Evolutionary conservation across 2,888 invertebrate species (phyloP), one percentile per base, ranked within the genome.

Genomic region (Drosophila silvestris): DNA sequence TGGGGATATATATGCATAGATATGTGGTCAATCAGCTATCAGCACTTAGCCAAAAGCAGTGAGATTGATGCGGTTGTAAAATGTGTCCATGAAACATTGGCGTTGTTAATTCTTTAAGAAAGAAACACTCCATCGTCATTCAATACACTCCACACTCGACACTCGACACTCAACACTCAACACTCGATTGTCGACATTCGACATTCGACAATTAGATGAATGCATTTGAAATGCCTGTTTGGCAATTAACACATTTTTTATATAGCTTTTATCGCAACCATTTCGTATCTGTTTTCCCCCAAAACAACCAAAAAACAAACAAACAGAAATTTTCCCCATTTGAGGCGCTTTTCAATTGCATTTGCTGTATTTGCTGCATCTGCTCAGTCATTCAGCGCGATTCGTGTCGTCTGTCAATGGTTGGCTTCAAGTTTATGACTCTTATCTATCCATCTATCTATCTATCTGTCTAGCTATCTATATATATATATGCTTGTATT

Each of bases 201-300:
- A 30, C 51, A n/a, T 19, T 26, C 33, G 47, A 50, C 39, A 57
- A 63, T 50, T 41, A 44, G 33, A 39, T 52, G 19, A 33, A 30
- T 35, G 53, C 67, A 61, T 57, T 68, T 54, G 50, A 12, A n/a
- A 52, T 66, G 56, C 30, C 16, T 70, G 69, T 62, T 66, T 59
- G 39, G 62, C 84, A 86, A 89, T 89, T 85, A 85, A 85, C 85
- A 85, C 89, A 84, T 84, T 85, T 85, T 85, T 79, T 79, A 87
- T 77, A 58, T 58, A 60, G 56, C 57, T 89, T 85, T 89, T 89
- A 85, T 85, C 77, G 70, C 74, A 62, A 75, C 73, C 76, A 81
- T 78, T 85, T 74, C 83, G 79, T 77, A 79, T 74, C 60, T 14
- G 30, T 58, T 60, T 22, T 16, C 56, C 60, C 51, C 26, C 16